A percentile compares a stretch with the other conserved stretches of the same genome.
Evolutionary conservation across 2,797 vertebrate genomes (phyloP).

Genomic region (Rhinophrynus dorsalis): DNA sequence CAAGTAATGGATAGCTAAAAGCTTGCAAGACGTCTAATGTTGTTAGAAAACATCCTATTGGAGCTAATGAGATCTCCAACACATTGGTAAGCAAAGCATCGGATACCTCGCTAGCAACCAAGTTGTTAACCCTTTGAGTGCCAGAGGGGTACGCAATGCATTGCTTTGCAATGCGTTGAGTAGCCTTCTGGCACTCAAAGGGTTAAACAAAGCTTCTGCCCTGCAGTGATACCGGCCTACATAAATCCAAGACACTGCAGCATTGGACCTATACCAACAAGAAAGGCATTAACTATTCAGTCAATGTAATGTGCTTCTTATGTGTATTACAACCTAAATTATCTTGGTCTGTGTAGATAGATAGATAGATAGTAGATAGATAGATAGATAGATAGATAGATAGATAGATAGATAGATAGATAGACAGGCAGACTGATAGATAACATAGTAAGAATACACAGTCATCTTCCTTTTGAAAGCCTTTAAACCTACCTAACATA

Average conservation of each 20-base stretch:
- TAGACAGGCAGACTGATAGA: too few relatives aligned
- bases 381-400: too few relatives aligned
- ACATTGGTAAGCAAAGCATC: too few relatives aligned
- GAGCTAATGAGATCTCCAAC: too few relatives aligned
- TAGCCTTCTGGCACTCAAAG: too few relatives aligned
- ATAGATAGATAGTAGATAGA: too few relatives aligned
- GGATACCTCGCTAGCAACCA: too few relatives aligned
- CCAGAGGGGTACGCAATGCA: too few relatives aligned
- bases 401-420: too few relatives aligned
- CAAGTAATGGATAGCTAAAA: conserved; percentile 39
- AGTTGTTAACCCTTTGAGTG: too few relatives aligned
- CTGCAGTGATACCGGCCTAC: conserved; percentile 23
- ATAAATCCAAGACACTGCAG: not conserved
- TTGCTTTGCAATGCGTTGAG: too few relatives aligned
- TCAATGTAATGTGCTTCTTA: not conserved
- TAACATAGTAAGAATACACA: not conserved
- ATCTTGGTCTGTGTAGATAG: not conserved
- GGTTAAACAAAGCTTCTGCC: not conserved
- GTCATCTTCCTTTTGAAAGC: not conserved
- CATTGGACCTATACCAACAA: not conserved
- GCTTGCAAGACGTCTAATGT: conserved; percentile 25
- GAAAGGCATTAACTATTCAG: not conserved
- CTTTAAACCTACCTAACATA: too few relatives aligned
- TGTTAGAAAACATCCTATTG: conserved; percentile 12
- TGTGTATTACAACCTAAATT: not conserved